Percentiles rank a stretch among this genome's conserved stretches.
Conservation (phyloP, 1,140 invertebrate species). For the Coenobita brevimanus region DNA sequence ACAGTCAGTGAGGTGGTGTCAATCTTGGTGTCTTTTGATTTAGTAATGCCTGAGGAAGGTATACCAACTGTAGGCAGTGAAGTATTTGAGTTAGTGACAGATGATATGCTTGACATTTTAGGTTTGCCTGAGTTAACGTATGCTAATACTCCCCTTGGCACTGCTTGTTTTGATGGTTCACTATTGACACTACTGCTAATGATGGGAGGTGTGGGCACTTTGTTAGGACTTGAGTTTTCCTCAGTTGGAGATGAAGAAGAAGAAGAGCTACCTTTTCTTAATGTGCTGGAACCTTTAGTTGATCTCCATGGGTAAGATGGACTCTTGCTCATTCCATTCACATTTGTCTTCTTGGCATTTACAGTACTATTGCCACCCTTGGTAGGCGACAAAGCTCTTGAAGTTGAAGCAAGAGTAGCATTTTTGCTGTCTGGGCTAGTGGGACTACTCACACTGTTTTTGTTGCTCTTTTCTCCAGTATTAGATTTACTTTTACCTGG, state of each 20-base stretch:
- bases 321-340: slow-evolving; percentile 35
- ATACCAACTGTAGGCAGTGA: not conserved
- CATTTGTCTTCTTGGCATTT: not conserved
- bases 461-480: not conserved
- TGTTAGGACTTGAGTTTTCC: not conserved
- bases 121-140: slow-evolving; percentile 37
- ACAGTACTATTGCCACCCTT: not conserved
- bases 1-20: not conserved
- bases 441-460: not conserved
- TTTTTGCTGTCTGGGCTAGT: slow-evolving; percentile 11
- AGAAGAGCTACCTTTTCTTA: slow-evolving; percentile 15
- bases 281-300: not conserved
- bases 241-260: slow-evolving; percentile 4
- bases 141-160: slow-evolving; percentile 42
- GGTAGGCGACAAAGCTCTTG: not conserved
- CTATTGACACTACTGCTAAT: slow-evolving; percentile 8
- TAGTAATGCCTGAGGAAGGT: not conserved
- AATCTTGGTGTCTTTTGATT: not conserved
- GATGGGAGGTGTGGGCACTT: slow-evolving; percentile 4
- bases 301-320: slow-evolving; percentile 38
- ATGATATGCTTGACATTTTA: slow-evolving; percentile 19
- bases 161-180: slow-evolving; percentile 21
- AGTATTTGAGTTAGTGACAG: not conserved
- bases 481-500: slow-evolving; percentile 42
- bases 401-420: not conserved